phyloP scores from a whole-genome alignment of 53 echinoderm and acorn worm species.

The Antedon mediterranea region DNA sequence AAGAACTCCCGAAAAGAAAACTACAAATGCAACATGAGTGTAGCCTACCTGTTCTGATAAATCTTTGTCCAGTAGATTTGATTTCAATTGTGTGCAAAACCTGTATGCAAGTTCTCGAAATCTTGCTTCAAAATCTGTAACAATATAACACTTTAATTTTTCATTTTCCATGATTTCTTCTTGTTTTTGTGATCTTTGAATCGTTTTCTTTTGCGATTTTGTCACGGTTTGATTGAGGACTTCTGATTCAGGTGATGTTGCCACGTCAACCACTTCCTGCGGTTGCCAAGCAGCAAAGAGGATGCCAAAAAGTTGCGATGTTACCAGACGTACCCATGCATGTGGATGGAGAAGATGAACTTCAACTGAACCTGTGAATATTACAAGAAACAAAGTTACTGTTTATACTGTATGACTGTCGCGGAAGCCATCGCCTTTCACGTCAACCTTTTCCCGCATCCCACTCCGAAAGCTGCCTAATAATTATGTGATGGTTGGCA shows the following conservation, averaged over 20 bases:
- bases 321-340: conserved; percentile 65
- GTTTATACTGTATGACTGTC: too few relatives aligned
- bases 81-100: conserved; percentile 71
- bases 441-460: too few relatives aligned
- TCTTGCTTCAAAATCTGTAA: conserved; percentile 5
- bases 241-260: conserved; percentile 1
- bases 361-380: conserved; percentile 47
- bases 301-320: conserved; percentile 71
- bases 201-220: neutral
- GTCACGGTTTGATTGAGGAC: neutral
- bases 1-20: too few relatives aligned
- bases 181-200: neutral
- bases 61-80: conserved; percentile 41
- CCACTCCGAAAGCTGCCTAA: too few relatives aligned
- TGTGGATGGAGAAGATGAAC: conserved; percentile 75
- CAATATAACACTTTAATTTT: neutral
- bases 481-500: too few relatives aligned
- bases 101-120: conserved; percentile 38
- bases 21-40: too few relatives aligned
- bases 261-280: conserved; percentile 27
- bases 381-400: neutral
- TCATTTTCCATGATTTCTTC: neutral
- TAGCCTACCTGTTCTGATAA: conserved; percentile 73
- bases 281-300: conserved; percentile 68
- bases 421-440: too few relatives aligned